phyloP scores from a whole-genome alignment of 2,797 vertebrate species.

The Falco berigora region DNA sequence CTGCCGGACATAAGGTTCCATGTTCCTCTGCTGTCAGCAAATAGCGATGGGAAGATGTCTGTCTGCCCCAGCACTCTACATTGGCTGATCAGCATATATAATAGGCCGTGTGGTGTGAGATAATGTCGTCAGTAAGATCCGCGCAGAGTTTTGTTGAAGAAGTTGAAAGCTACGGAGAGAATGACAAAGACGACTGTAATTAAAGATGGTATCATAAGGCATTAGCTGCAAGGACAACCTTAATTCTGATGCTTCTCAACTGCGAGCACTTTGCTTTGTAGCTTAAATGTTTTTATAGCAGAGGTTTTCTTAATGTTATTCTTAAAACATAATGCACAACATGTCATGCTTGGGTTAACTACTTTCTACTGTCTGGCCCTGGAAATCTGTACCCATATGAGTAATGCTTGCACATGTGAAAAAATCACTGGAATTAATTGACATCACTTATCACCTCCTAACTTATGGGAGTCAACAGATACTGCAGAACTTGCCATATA shows the following conservation, averaged over 20 bases:
- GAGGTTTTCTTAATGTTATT: background rate
- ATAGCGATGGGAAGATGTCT: background rate
- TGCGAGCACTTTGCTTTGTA: background rate
- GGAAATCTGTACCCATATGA: background rate
- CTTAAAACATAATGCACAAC: background rate
- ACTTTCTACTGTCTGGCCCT: background rate
- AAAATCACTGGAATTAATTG: background rate
- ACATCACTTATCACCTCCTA: background rate
- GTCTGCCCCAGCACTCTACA: background rate
- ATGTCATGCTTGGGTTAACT: background rate
- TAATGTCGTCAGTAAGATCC: background rate
- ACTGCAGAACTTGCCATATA: background rate
- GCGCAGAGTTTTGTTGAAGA: background rate
- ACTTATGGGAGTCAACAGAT: background rate
- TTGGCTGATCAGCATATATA: background rate
- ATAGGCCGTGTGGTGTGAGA: background rate
- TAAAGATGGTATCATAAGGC: conserved; percentile 30
- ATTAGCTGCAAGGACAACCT: conserved; percentile 19
- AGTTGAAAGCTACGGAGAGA: conserved; percentile 14
- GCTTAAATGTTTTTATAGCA: background rate
- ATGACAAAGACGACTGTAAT: background rate
- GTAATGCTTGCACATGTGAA: background rate
- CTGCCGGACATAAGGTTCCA: fast-evolving
- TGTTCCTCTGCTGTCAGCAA: background rate
- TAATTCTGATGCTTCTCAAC: background rate